phyloP scores from a whole-genome alignment of 2,888 invertebrate species.

The Auanema freiburgensis region DNA sequence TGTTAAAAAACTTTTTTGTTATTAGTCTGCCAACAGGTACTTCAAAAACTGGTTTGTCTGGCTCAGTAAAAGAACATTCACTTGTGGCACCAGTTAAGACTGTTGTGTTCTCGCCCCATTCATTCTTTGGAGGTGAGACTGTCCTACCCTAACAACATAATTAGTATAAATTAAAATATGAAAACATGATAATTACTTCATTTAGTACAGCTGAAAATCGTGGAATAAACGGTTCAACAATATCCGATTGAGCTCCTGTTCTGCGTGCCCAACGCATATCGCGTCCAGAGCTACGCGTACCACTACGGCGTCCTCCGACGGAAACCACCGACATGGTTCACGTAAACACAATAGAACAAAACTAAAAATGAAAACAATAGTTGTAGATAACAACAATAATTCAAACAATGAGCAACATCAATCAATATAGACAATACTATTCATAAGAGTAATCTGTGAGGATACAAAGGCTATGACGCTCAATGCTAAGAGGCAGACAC shows the following conservation, averaged over 20 bases:
- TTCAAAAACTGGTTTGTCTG: slow-evolving; percentile 36
- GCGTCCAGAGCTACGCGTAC: slow-evolving; percentile 30
- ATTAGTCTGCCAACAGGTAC: slow-evolving; percentile 39
- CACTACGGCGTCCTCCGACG: slow-evolving; percentile 25
- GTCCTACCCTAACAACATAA: slow-evolving; percentile 35
- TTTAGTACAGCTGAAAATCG: slow-evolving; percentile 53
- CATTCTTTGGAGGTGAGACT: slow-evolving; percentile 37
- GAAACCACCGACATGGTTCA: slow-evolving; percentile 34
- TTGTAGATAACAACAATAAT: neutral
- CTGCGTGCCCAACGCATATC: slow-evolving; percentile 29
- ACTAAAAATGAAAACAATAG: neutral
- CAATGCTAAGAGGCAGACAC: no score
- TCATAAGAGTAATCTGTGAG: no score
- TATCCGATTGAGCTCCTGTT: slow-evolving; percentile 40
- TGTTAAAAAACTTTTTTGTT: slow-evolving; percentile 34
- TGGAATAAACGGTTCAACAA: slow-evolving; percentile 49
- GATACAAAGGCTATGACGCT: no score
- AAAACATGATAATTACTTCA: slow-evolving; percentile 33
- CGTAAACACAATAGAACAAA: neutral
- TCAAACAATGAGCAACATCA: neutral
- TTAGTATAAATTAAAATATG: neutral
- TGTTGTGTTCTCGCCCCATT: slow-evolving; percentile 61
- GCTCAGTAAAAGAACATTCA: slow-evolving; percentile 52
- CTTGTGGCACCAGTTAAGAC: slow-evolving; percentile 59
- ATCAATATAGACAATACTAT: no score